Conservation (phyloP, 2,888 invertebrate genomes). For the Mongoloraphidia duomilia region DNA sequence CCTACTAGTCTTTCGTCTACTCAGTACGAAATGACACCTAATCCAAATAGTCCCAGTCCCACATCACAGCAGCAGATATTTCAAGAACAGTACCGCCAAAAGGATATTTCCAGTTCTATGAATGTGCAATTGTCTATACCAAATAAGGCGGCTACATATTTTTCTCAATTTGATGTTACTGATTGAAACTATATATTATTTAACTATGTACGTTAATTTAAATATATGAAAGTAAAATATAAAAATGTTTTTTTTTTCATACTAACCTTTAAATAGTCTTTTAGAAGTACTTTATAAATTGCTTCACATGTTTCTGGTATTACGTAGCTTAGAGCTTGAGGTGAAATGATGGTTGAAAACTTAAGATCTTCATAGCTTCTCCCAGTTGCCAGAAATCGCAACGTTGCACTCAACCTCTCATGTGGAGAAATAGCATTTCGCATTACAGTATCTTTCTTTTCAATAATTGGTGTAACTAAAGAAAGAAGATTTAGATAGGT, state of each 20-base stretch:
- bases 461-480: conserved; percentile 6
- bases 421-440: conserved; percentile 14
- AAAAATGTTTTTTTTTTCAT: conserved; percentile 1
- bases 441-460: conserved; percentile 11
- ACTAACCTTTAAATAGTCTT: conserved; percentile 16
- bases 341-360: conserved; percentile 17
- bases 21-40: no score
- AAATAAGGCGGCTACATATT: no score
- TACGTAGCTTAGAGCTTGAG: conserved; percentile 17
- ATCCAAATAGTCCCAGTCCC: no score
- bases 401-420: conserved; percentile 14
- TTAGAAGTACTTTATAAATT: conserved; percentile 14
- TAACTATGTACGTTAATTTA: no score
- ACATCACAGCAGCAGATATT: no score
- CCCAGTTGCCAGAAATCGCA: conserved; percentile 17
- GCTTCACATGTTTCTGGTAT: conserved; percentile 17
- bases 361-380: conserved; percentile 18
- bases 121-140: no score
- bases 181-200: no score
- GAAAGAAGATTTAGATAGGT: no score
- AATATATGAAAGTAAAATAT: background rate
- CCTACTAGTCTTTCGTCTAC: no score
- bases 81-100: no score
- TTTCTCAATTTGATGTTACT: no score
- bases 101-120: no score